Evolutionary conservation across 2,888 invertebrate genomes (phyloP).

Genomic region (Sinhomidia bicolor): DNA sequence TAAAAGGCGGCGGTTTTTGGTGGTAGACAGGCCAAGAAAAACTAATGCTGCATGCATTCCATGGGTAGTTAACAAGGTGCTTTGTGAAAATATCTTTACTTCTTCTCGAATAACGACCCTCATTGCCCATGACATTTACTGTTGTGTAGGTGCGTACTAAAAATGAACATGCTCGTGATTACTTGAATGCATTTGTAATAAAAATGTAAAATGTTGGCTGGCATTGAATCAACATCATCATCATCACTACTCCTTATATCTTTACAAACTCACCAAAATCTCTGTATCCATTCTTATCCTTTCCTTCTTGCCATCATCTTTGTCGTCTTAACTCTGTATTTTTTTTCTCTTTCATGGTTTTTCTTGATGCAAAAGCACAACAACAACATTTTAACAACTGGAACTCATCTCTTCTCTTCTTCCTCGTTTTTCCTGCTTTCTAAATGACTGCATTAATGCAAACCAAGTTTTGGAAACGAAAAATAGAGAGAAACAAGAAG

Average conservation of each 20-base stretch:
- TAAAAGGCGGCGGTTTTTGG: background rate
- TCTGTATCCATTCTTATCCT: too few relatives aligned
- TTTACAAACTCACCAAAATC: background rate
- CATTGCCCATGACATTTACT: constrained; percentile 15
- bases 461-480: constrained; percentile 31
- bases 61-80: constrained; percentile 43
- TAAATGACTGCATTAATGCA: constrained; percentile 49
- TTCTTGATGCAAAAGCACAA: constrained; percentile 7
- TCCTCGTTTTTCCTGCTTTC: constrained; percentile 6
- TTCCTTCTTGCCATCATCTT: too few relatives aligned
- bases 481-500: background rate
- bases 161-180: background rate
- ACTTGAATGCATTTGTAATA: background rate
- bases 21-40: too few relatives aligned
- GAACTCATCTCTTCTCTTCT: background rate
- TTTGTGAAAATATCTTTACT: background rate
- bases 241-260: background rate
- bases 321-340: too few relatives aligned
- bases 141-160: background rate
- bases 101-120: background rate
- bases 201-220: constrained; percentile 23
- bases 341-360: background rate
- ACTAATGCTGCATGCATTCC: background rate
- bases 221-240: constrained; percentile 23
- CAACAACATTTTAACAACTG: background rate